Percentiles rank a stretch among this genome's conserved stretches.
These are phyloP conservation scores for Etheostoma cragini DNA, from an alignment of 2,113 vertebrate species.

Conservation along the genomic window DNA sequence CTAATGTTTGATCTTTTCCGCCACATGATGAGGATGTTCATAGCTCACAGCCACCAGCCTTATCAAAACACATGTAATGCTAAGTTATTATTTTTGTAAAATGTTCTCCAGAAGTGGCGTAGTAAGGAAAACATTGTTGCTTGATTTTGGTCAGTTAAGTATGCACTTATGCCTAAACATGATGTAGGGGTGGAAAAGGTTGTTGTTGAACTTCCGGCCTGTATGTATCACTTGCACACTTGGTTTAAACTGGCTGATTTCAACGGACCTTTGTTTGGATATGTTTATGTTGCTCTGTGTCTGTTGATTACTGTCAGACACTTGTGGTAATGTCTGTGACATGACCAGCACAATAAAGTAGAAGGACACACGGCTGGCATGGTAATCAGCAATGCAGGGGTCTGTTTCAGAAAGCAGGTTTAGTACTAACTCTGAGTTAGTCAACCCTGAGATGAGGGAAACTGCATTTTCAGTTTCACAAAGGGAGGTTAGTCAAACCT, in stretches of 20 bases:
- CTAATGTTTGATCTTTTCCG: conserved; percentile 56
- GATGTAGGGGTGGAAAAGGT: background rate
- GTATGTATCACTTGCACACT: conserved; percentile 6
- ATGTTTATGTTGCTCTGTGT: conserved; percentile 19
- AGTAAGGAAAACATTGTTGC: background rate
- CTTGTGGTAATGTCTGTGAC: conserved; percentile 34
- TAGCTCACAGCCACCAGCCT: background rate
- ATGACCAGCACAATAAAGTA: conserved; percentile 38
- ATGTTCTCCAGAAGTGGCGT: background rate
- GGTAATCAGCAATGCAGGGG: conserved; percentile 38
- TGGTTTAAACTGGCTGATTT: conserved; percentile 12
- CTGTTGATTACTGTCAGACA: conserved; percentile 32
- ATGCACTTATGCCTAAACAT: conserved; percentile 2
- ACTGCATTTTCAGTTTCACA: too few relatives aligned
- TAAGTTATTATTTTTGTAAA: background rate
- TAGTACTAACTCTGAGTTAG: too few relatives aligned
- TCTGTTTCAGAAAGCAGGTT: too few relatives aligned
- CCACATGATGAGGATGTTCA: conserved; percentile 51
- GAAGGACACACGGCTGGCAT: conserved; percentile 28
- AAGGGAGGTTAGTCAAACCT: too few relatives aligned
- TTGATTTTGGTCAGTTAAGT: background rate
- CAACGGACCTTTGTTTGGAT: background rate
- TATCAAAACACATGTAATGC: conserved; percentile 23
- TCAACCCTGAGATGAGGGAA: too few relatives aligned
- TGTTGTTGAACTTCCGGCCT: conserved; percentile 17